Conservation (phyloP, 1,140 invertebrate genomes). For the Lepidurus apus region DNA sequence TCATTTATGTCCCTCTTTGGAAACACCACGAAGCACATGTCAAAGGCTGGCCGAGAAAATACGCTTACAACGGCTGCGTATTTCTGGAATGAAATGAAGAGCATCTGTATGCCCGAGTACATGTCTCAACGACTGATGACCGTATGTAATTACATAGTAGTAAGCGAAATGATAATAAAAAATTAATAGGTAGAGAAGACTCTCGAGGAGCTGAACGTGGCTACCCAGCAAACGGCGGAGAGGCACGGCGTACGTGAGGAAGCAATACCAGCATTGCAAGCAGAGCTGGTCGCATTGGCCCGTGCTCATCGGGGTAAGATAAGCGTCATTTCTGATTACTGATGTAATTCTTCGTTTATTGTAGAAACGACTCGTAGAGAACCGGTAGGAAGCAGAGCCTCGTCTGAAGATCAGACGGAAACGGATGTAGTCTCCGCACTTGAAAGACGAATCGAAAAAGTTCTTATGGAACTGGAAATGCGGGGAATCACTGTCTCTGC, state of each 20-base stretch:
- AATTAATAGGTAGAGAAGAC: background rate
- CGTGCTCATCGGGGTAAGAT: background rate
- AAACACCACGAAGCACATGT: too few relatives aligned
- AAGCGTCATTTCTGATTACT: background rate
- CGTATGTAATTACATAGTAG: background rate
- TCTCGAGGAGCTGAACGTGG: background rate
- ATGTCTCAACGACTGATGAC: background rate
- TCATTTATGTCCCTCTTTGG: too few relatives aligned
- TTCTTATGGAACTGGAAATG: background rate
- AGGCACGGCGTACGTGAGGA: background rate
- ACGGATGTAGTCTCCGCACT: background rate
- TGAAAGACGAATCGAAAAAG: background rate
- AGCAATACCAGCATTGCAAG: background rate
- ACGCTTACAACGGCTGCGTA: too few relatives aligned
- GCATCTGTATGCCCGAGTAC: background rate
- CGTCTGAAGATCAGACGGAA: background rate
- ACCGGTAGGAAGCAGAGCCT: background rate
- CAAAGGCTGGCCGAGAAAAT: too few relatives aligned
- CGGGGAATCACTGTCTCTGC: background rate
- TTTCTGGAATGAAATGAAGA: background rate
- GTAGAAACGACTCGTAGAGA: background rate
- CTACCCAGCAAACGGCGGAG: background rate
- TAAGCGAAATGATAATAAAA: background rate
- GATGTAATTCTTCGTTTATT: background rate
- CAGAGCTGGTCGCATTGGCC: background rate